Base-by-base conservation (phyloP, 2,113 vertebrate genomes). In the Dicrurus megarhynchus region DNA sequence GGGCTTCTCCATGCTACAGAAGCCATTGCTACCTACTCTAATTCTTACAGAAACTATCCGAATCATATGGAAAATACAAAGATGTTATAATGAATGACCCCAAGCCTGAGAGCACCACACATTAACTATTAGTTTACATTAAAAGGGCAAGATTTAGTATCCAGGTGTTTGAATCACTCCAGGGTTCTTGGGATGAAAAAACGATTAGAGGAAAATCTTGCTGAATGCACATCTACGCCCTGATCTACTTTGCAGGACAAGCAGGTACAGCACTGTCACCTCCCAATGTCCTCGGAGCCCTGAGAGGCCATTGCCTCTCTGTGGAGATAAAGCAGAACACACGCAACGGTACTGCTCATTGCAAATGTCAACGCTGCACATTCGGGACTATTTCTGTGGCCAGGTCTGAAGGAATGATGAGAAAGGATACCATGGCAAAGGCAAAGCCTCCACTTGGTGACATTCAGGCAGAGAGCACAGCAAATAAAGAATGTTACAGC, bases 251-350 rank as follows among this genome's bases (percentile, higher is more conserved):
- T 60, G n/a, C 61, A 47, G 0, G 1, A 76, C 23, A 76, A 18
- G 35, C 3, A 83, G 71, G 79, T 35, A 41, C 19, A 68, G 65
- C 2, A 2, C 60, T 78, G 87, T 47, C 80, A 70, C 49, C 70
- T 84, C 56, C 33, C 0, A 0, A 10, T 0, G 0, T 27, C 78
- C 95, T 33, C 1, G 0, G 87, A 71, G 68, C 57, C 15, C 47
- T 0, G 8, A 32, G 39, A 60, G 19, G 56, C 19, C 0, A 0
- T 17, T 63, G 33, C 8, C 4, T 7, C 74, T 47, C 17, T 18
- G 39, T 16, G 56, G 53, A 68, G 57, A 69, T 42, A 20, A 49
- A 84, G 41, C 39, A 13, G 27, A 64, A 15, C 41, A 30, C 44
- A 37, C 0, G 0, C 56, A 63, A 16, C 1, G 28, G 52, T 24